Base-by-base conservation (phyloP, 2,113 vertebrate species). In the Camelus dromedarius region DNA sequence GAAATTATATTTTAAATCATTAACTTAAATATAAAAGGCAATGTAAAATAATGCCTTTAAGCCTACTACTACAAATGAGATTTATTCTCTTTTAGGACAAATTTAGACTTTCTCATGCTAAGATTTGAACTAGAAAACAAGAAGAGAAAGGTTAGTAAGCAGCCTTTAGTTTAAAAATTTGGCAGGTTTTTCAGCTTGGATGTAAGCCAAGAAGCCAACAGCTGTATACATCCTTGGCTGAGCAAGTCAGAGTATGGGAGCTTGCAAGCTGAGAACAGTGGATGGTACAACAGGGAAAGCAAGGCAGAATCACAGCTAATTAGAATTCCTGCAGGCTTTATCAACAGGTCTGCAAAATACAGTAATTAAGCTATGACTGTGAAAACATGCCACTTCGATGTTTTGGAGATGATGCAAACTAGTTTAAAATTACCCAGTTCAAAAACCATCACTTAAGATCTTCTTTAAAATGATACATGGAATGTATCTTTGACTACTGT, bases 341-440 rank as follows among this genome's bases (percentile, higher is more conserved):
- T 96, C 97, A 98, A 98, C 97, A 98, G 98, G 97, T 98, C 96
- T 98, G 97, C 87, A 98, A 98, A 98, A 98, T 80, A 97, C 62
- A 98, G 94, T 97, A 98, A 98, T 98, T 97, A 98, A 97, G 83
- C 94, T 88, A 96, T 96, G 92, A 95, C 97, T 98, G 70, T 95
- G 94, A 86, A 98, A 99, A 97, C 75, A 97, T 97, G 96, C 95
- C 97, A 97, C 92, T 98, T 96, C 83, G 88, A 96, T 98, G 83
- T 95, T 97, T 97, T 83, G 84, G 88, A 95, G 91, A 97, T 70
- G 86, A 96, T 86, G 50, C 46, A 93, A 98, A 94, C 16, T 85
- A 96, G 85, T 86, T 98, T 96, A 95, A 98, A 98, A 95, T 97
- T 97, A 97, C 30, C 35, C 46, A 2, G 12, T 72, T 98, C 42